phyloP scores from a whole-genome alignment of 2,113 vertebrate genomes.

The Xiphorhynchus elegans region DNA sequence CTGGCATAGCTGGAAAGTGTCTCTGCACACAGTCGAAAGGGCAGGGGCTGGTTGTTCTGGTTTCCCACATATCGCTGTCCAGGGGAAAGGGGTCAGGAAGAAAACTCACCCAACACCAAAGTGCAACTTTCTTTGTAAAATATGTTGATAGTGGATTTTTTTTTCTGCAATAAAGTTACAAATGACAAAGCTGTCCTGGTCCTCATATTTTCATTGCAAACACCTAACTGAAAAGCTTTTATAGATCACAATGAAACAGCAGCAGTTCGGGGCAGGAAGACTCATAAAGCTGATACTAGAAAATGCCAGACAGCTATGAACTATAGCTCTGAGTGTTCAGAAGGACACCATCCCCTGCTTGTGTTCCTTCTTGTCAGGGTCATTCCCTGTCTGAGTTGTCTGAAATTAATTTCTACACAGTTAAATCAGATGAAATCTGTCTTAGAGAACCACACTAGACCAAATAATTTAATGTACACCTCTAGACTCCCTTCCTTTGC shows the following conservation, averaged over 20 bases:
- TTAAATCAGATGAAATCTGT: not conserved
- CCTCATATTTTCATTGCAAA: not conserved
- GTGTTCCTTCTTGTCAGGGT: constrained; percentile 29
- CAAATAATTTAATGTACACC: not conserved
- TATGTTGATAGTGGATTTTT: constrained; percentile 64
- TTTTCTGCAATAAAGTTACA: constrained; percentile 70
- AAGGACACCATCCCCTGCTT: not conserved
- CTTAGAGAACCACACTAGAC: not conserved
- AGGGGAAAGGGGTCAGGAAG: constrained; percentile 28
- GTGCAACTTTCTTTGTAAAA: constrained; percentile 67
- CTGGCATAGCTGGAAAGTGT: constrained; percentile 12
- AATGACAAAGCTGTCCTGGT: not conserved
- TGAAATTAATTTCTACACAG: not conserved
- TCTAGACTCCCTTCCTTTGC: not conserved
- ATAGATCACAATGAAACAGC: not conserved
- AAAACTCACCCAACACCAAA: constrained; percentile 48
- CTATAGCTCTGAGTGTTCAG: not conserved
- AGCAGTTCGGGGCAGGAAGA: not conserved
- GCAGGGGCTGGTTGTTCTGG: constrained; percentile 8
- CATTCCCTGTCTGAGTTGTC: not conserved
- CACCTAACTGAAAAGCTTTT: not conserved
- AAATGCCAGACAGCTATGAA: not conserved
- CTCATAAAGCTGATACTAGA: not conserved
- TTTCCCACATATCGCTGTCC: not conserved
- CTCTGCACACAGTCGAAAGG: not conserved